phyloP scores from a whole-genome alignment of 1,140 invertebrate genomes.

The Drosophila orena region DNA sequence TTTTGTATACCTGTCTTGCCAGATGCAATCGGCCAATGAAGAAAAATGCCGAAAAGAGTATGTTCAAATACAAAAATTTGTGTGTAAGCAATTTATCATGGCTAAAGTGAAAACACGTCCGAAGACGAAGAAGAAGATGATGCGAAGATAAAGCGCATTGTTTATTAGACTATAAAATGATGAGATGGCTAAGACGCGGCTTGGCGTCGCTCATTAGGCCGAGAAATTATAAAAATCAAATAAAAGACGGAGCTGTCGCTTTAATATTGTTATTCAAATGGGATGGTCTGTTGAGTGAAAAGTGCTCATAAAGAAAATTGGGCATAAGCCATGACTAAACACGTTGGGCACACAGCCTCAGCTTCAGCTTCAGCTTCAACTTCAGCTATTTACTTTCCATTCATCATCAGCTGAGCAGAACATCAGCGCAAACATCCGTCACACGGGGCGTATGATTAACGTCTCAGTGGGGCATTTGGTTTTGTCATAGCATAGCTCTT shows the following conservation, averaged over 20 bases:
- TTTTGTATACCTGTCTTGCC: constrained; percentile 26
- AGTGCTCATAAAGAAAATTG: constrained; percentile 56
- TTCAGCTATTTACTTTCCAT: constrained; percentile 18
- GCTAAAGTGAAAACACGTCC: constrained; percentile 72
- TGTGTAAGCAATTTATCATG: constrained; percentile 74
- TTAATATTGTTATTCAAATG: constrained; percentile 61
- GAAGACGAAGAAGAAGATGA: constrained; percentile 20
- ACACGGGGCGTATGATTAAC: constrained; percentile 66
- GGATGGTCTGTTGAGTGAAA: constrained; percentile 41
- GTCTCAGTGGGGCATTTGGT: constrained; percentile 4
- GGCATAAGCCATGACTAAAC: constrained; percentile 57
- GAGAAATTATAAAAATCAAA: constrained; percentile 62
- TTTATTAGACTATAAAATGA: constrained; percentile 76
- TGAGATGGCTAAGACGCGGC: constrained; percentile 47
- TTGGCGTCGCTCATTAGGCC: constrained; percentile 60
- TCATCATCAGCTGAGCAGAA: constrained; percentile 40
- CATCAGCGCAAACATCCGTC: constrained; percentile 62
- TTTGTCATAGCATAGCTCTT: constrained; percentile 21
- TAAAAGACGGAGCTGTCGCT: constrained; percentile 34
- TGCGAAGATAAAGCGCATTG: constrained; percentile 55
- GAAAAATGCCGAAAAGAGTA: constrained; percentile 26
- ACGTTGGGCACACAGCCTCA: constrained; percentile 29
- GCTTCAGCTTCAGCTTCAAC: background rate
- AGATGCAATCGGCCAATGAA: constrained; percentile 65
- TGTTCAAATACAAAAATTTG: constrained; percentile 47